Conservation (phyloP, 2,113 vertebrate species). For the Abramis brama region DNA sequence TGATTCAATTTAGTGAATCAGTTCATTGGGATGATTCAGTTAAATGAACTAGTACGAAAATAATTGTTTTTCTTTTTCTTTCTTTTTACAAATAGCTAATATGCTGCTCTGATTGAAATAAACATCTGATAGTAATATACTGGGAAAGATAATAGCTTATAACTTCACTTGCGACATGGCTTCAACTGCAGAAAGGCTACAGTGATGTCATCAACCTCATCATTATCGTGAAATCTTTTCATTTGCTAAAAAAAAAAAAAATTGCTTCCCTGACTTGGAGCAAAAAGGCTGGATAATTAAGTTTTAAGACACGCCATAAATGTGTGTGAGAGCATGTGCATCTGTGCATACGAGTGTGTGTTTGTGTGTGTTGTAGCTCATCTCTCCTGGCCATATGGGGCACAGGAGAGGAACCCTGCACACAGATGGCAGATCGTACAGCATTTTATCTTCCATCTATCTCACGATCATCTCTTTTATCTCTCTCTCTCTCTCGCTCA, state of each 20-base stretch:
- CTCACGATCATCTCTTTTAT: conserved; percentile 47
- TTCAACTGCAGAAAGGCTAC: background rate
- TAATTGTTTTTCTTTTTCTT: background rate
- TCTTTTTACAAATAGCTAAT: background rate
- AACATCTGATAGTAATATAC: background rate
- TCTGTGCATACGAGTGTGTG: conserved; percentile 27
- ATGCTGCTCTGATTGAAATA: background rate
- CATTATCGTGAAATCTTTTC: conserved; percentile 1
- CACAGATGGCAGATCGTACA: conserved; percentile 58
- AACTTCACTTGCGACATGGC: background rate
- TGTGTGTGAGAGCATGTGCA: conserved; percentile 38
- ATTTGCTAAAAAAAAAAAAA: conserved; percentile 28
- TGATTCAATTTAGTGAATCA: background rate
- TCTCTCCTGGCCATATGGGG: conserved; percentile 57
- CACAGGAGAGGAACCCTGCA: conserved; percentile 62
- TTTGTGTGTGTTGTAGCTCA: conserved; percentile 49
- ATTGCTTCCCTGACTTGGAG: conserved; percentile 42
- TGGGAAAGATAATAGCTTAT: background rate
- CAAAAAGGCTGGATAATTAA: conserved; percentile 52
- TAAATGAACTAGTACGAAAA: background rate
- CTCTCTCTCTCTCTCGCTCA: conserved; percentile 18
- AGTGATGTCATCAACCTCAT: conserved; percentile 4
- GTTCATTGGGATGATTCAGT: background rate
- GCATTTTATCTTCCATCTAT: conserved; percentile 53
- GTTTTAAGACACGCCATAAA: conserved; percentile 48